Conservation (phyloP, 1,140 invertebrate species). For the Pinna nobilis region DNA sequence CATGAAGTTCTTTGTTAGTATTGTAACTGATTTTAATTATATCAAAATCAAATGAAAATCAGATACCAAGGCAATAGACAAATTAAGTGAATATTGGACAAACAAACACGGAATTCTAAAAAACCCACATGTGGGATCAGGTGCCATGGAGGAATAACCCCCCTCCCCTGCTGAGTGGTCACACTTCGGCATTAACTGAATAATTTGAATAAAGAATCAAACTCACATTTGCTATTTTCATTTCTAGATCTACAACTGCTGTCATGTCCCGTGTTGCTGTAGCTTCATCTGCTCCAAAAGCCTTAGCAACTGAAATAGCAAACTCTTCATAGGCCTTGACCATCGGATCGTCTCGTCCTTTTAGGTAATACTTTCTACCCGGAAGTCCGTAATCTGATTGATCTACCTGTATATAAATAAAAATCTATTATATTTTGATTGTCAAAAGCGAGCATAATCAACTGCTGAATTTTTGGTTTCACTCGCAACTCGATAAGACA, state of each 20-base stretch:
- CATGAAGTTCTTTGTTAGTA: too few relatives aligned
- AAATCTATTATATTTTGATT: neutral
- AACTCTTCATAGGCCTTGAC: slow-evolving; percentile 85
- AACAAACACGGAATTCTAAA: neutral
- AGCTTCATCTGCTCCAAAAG: slow-evolving; percentile 80
- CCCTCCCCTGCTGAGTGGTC: too few relatives aligned
- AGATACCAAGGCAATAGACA: neutral
- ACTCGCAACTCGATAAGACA: neutral
- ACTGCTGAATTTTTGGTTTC: neutral
- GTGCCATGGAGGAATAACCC: too few relatives aligned
- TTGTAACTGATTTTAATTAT: too few relatives aligned
- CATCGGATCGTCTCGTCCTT: slow-evolving; percentile 78
- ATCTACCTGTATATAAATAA: slow-evolving; percentile 80
- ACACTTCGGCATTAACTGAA: too few relatives aligned
- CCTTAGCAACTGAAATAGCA: slow-evolving; percentile 84
- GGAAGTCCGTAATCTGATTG: slow-evolving; percentile 82
- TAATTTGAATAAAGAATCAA: too few relatives aligned
- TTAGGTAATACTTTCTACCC: slow-evolving; percentile 86
- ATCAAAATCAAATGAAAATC: neutral
- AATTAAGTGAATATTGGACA: neutral
- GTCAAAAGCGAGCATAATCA: neutral
- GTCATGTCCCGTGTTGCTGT: slow-evolving; percentile 81
- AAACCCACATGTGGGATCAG: too few relatives aligned
- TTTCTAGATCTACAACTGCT: slow-evolving; percentile 85
- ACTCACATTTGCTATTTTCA: slow-evolving; percentile 83